phyloP scores from a whole-genome alignment of 1,140 invertebrate species.

The Microplitis mediator region DNA sequence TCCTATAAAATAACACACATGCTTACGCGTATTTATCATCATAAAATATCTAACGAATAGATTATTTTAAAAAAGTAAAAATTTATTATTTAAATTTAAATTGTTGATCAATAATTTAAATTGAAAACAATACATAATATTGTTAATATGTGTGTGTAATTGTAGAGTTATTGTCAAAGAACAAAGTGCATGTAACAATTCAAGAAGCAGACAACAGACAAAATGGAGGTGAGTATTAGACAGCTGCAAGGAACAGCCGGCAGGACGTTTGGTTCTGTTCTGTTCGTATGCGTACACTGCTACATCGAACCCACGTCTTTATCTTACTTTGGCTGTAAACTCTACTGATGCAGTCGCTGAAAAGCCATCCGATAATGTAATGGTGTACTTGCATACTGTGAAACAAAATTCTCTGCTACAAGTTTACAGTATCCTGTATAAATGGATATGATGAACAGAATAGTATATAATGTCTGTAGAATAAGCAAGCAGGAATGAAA shows the following conservation, averaged over 20 bases:
- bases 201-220: neutral
- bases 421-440: neutral
- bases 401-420: no score
- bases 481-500: neutral
- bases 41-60: no score
- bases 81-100: no score
- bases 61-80: no score
- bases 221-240: conserved; percentile 10
- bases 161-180: neutral
- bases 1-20: neutral
- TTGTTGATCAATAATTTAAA: no score
- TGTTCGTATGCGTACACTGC: neutral
- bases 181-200: neutral
- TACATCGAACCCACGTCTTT: neutral
- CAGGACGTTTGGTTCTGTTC: conserved; percentile 20
- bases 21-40: no score
- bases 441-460: neutral
- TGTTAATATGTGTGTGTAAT: neutral
- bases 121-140: no score
- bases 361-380: neutral
- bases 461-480: conserved; percentile 1
- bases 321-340: neutral
- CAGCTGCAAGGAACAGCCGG: conserved; percentile 45
- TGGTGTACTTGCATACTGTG: no score
- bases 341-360: neutral